Evolutionary conservation across 2,888 invertebrate species (phyloP).

Genomic region (Volucella inflata): DNA sequence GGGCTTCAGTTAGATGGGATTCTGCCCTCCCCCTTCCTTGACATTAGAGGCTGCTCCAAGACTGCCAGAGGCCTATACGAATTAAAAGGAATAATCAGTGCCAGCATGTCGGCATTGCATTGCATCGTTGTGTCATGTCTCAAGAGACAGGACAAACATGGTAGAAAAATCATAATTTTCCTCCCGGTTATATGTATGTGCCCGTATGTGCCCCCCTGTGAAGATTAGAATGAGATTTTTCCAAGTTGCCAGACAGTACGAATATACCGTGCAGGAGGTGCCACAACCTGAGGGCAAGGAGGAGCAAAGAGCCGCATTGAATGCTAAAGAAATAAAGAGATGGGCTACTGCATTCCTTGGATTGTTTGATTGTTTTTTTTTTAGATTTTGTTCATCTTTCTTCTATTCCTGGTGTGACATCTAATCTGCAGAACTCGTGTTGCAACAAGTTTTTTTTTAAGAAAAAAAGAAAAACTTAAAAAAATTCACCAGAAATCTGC

Average conservation of each 20-base stretch:
- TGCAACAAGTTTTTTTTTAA: slow-evolving; percentile 50
- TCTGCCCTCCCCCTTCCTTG: slow-evolving; percentile 9
- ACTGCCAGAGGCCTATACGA: slow-evolving; percentile 36
- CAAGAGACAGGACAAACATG: slow-evolving; percentile 70
- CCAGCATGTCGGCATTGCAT: slow-evolving; percentile 63
- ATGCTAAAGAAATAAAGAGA: slow-evolving; percentile 13
- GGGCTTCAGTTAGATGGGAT: slow-evolving; percentile 15
- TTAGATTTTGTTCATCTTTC: not conserved
- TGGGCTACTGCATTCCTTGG: slow-evolving; percentile 65
- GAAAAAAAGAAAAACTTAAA: not conserved
- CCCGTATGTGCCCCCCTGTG: slow-evolving; percentile 56
- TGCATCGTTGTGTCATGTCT: slow-evolving; percentile 73
- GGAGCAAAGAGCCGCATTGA: not conserved
- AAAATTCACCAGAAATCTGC: not conserved
- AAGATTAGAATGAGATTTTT: slow-evolving; percentile 73
- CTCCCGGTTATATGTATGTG: slow-evolving; percentile 25
- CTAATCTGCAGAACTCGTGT: slow-evolving; percentile 71
- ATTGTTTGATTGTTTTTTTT: slow-evolving; percentile 16
- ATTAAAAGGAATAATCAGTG: slow-evolving; percentile 70
- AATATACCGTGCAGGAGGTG: not conserved
- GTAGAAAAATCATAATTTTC: slow-evolving; percentile 71
- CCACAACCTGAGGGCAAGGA: no score
- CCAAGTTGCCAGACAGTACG: slow-evolving; percentile 68
- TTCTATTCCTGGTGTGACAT: slow-evolving; percentile 71
- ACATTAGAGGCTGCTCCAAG: slow-evolving; percentile 49